A percentile compares a stretch with the other conserved stretches of the same genome.
Conservation (phyloP, 2,113 vertebrate species). For the Ahaetulla prasina region DNA sequence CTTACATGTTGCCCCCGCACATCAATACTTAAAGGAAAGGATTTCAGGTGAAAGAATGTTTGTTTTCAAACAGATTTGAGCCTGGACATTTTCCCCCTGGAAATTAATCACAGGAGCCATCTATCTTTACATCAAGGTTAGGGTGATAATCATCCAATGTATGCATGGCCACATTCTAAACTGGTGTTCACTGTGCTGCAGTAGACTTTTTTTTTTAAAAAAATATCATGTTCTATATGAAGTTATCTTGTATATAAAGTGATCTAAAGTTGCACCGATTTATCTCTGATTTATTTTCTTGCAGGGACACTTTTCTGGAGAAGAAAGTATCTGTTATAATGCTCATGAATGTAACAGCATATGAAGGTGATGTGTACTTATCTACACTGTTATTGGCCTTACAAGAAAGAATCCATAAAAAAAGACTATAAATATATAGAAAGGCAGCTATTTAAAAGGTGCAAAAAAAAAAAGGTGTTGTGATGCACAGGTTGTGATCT, state of each 20-base stretch:
- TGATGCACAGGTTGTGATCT: not conserved
- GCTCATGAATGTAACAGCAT: not conserved
- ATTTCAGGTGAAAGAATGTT: not conserved
- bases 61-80: not conserved
- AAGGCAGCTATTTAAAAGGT: not conserved
- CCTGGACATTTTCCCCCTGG: not conserved
- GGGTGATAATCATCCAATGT: not conserved
- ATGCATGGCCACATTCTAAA: not conserved
- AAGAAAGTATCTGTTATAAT: not conserved
- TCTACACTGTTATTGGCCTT: not conserved
- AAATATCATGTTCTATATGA: not conserved
- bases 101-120: not conserved
- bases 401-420: not conserved
- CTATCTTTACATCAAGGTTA: not conserved
- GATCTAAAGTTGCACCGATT: not conserved
- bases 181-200: not conserved
- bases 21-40: not conserved
- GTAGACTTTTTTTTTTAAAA: not conserved
- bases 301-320: not conserved
- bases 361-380: not conserved
- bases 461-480: not conserved
- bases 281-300: not conserved
- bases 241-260: not conserved
- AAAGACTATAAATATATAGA: not conserved
- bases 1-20: not conserved